Conservation (phyloP, 1,140 invertebrate genomes). For the Drosophila oshimai region DNA sequence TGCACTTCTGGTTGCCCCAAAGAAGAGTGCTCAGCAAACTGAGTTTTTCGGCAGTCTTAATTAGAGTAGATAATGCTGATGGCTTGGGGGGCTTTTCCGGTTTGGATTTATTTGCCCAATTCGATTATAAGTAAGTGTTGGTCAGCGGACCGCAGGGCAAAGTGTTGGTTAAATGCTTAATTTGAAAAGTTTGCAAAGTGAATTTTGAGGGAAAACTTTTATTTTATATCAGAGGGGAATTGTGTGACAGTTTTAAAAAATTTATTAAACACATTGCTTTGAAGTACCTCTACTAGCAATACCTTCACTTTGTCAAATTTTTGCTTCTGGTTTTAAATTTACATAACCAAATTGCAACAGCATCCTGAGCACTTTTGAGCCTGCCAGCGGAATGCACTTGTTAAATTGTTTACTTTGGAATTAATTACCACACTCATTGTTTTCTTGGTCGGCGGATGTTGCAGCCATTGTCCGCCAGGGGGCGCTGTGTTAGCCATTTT, state of each 20-base stretch:
- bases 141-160: slow-evolving; percentile 13
- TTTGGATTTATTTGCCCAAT: slow-evolving; percentile 38
- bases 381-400: slow-evolving; percentile 45
- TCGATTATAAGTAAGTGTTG: slow-evolving; percentile 38
- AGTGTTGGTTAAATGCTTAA: slow-evolving; percentile 14
- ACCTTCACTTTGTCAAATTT: too few relatives aligned
- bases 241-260: too few relatives aligned
- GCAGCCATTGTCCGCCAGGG: slow-evolving; percentile 27
- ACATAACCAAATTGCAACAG: not conserved
- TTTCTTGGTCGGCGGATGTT: slow-evolving; percentile 60
- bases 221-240: too few relatives aligned
- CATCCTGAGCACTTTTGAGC: too few relatives aligned
- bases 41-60: slow-evolving; percentile 63
- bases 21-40: slow-evolving; percentile 69
- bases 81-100: slow-evolving; percentile 46
- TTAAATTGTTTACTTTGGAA: slow-evolving; percentile 79
- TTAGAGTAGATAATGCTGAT: slow-evolving; percentile 54
- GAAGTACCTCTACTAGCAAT: too few relatives aligned
- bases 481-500: slow-evolving; percentile 28
- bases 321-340: too few relatives aligned
- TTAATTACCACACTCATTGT: slow-evolving; percentile 75
- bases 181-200: slow-evolving; percentile 18
- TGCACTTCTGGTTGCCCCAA: slow-evolving; percentile 57
- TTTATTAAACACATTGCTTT: not conserved
- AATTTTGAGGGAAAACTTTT: not conserved